These are phyloP conservation scores for Bursaphelenchus mucronatus DNA, from an alignment of 1,140 invertebrate genomes.

Conservation along the genomic window DNA sequence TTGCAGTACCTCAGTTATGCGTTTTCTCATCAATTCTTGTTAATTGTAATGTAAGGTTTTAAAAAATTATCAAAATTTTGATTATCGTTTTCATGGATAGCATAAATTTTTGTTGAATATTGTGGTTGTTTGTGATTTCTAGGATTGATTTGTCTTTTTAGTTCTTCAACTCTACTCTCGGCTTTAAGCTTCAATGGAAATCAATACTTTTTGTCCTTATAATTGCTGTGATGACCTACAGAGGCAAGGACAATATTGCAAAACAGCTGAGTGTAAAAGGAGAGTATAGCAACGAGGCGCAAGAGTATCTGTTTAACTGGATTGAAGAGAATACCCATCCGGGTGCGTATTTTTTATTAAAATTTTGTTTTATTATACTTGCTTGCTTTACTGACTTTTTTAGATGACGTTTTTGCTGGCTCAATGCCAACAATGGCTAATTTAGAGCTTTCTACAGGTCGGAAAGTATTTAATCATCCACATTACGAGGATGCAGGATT, in stretches of 20 bases:
- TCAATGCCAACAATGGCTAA: slow-evolving; percentile 79
- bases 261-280: slow-evolving; percentile 62
- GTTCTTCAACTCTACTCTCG: slow-evolving; percentile 18
- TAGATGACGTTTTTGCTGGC: slow-evolving; percentile 73
- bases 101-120: slow-evolving; percentile 17
- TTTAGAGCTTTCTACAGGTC: slow-evolving; percentile 71
- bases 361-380: slow-evolving; percentile 8
- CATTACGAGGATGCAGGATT: slow-evolving; percentile 73
- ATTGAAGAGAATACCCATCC: slow-evolving; percentile 67
- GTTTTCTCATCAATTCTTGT: slow-evolving; percentile 69
- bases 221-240: slow-evolving; percentile 50
- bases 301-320: slow-evolving; percentile 75
- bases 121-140: background rate
- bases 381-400: slow-evolving; percentile 45
- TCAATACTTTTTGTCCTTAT: slow-evolving; percentile 29
- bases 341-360: slow-evolving; percentile 48
- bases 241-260: slow-evolving; percentile 55
- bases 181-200: slow-evolving; percentile 5
- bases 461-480: slow-evolving; percentile 78
- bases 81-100: background rate
- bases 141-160: background rate
- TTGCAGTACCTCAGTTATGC: slow-evolving; percentile 77
- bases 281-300: slow-evolving; percentile 70
- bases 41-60: slow-evolving; percentile 63
- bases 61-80: slow-evolving; percentile 16